Percentiles rank a stretch among this genome's conserved stretches.
phyloP scores from a whole-genome alignment of 2,888 invertebrate genomes.

The Erannis defoliaria region DNA sequence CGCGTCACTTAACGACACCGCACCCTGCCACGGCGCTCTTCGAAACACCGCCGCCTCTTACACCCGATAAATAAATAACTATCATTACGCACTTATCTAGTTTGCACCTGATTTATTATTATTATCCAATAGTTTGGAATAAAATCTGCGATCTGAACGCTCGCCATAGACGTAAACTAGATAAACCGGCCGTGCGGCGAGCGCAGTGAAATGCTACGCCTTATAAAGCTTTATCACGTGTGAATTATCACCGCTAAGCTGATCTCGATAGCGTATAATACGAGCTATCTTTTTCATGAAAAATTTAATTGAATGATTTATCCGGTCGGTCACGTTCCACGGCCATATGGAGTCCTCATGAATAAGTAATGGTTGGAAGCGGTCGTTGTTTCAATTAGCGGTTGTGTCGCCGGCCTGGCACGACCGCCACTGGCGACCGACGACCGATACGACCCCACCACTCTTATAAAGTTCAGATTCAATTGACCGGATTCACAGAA shows the following conservation, averaged over 20 bases:
- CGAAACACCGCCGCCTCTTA: conserved; percentile 37
- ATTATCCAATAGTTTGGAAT: conserved; percentile 38
- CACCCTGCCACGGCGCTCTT: conserved; percentile 44
- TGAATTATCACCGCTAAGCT: conserved; percentile 48
- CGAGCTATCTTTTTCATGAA: conserved; percentile 69
- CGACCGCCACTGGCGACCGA: conserved; percentile 60
- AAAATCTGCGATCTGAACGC: conserved; percentile 46
- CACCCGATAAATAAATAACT: conserved; percentile 42
- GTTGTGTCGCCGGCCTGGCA: conserved; percentile 78
- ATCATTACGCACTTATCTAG: conserved; percentile 55
- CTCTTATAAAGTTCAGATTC: conserved; percentile 53
- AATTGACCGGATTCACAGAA: conserved; percentile 35
- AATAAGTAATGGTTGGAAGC: conserved; percentile 83
- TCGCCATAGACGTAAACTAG: conserved; percentile 44
- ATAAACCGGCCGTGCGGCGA: conserved; percentile 51
- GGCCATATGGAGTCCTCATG: conserved; percentile 85
- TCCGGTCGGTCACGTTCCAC: conserved; percentile 81
- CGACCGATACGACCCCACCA: conserved; percentile 50
- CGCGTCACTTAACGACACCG: conserved; percentile 71
- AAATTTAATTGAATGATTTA: conserved; percentile 85
- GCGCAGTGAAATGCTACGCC: conserved; percentile 43
- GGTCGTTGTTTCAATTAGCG: conserved; percentile 86
- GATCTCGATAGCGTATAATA: conserved; percentile 52
- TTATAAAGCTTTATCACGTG: conserved; percentile 50
- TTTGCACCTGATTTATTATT: conserved; percentile 53